These are phyloP conservation scores for Drosophila paramelanica DNA, from an alignment of 2,888 invertebrate species.

Conservation along the genomic window DNA sequence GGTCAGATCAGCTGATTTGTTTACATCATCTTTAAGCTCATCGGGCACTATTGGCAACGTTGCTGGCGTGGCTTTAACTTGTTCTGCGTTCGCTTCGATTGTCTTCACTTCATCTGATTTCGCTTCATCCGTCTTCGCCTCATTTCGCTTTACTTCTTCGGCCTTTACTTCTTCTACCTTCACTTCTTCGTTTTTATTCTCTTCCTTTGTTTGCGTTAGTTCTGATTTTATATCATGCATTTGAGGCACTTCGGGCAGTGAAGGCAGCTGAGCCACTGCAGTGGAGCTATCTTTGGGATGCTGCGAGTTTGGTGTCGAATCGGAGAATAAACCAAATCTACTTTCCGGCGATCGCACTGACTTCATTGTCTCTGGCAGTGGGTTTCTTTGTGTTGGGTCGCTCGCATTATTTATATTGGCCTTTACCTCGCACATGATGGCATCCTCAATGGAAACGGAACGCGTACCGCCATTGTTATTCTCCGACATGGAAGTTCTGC, in stretches of 20 bases:
- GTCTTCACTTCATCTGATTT: not conserved
- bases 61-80: constrained; percentile 1
- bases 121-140: not conserved
- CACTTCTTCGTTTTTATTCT: not conserved
- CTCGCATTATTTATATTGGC: constrained; percentile 51
- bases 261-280: not conserved
- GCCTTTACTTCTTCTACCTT: not conserved
- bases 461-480: constrained; percentile 23
- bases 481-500: constrained; percentile 61
- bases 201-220: not conserved
- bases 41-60: not conserved
- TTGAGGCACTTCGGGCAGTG: not conserved
- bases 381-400: constrained; percentile 16
- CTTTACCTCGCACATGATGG: constrained; percentile 65
- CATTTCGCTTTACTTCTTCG: not conserved
- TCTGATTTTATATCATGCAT: constrained; percentile 27
- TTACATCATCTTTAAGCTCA: constrained; percentile 41
- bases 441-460: constrained; percentile 61
- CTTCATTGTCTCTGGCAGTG: constrained; percentile 10
- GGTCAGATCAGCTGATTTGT: constrained; percentile 40
- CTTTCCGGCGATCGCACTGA: constrained; percentile 15
- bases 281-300: constrained; percentile 15
- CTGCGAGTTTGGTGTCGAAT: constrained; percentile 12
- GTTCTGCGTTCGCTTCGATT: not conserved
- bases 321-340: constrained; percentile 25